phyloP scores from a whole-genome alignment of 2,888 invertebrate species.

The Hydraecia micacea region DNA sequence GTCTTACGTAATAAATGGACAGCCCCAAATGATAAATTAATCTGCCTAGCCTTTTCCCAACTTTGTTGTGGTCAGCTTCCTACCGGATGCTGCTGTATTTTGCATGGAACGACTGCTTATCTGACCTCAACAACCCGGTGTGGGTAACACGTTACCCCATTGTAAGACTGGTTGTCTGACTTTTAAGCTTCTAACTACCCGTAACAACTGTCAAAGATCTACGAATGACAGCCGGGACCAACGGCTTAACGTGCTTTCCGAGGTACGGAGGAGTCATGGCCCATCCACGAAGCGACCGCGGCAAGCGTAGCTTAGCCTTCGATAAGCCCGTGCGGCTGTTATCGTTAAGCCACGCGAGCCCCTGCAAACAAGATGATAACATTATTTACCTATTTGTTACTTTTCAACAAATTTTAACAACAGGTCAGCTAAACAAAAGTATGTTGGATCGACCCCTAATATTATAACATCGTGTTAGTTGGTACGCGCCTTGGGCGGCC shows the following conservation, averaged over 20 bases:
- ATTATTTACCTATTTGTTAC: conserved; percentile 1
- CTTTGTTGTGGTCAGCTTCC: not conserved
- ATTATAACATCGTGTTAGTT: no score
- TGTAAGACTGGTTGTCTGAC: not conserved
- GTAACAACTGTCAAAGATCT: not conserved
- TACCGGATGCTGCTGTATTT: not conserved
- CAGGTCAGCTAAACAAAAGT: no score
- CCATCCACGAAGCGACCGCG: not conserved
- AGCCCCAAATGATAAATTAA: not conserved
- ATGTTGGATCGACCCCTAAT: no score
- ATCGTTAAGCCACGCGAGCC: not conserved
- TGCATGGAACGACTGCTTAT: not conserved
- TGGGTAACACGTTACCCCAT: not conserved
- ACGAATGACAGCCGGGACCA: not conserved
- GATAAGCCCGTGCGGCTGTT: not conserved
- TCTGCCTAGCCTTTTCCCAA: not conserved
- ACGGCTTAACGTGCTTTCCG: not conserved
- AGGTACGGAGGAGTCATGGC: not conserved
- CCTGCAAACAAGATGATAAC: not conserved
- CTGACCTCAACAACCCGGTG: not conserved
- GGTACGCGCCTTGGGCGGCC: no score
- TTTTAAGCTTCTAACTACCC: not conserved
- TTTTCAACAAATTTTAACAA: not conserved
- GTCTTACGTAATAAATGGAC: no score
- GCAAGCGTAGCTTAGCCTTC: not conserved